Percentiles rank a stretch among this genome's conserved stretches.
phyloP scores from a whole-genome alignment of 1,140 invertebrate genomes.

The silkworm (Bombyx mori) region DNA sequence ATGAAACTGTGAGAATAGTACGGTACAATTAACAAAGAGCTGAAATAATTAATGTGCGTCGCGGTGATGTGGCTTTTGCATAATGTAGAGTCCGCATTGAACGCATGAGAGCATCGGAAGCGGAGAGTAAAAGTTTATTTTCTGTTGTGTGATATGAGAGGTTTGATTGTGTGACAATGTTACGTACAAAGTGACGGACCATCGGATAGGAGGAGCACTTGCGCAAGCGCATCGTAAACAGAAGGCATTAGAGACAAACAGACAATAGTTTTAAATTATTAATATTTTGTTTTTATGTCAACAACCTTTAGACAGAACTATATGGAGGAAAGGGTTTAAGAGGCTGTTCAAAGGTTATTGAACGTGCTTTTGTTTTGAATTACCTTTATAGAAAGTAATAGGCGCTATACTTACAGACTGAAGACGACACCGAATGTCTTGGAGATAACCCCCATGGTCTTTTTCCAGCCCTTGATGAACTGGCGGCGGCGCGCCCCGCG shows the following conservation, averaged over 20 bases:
- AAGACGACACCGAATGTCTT: slow-evolving; percentile 81
- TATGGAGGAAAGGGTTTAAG: too few species aligned
- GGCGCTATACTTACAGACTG: slow-evolving; percentile 76
- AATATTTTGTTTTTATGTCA: too few species aligned
- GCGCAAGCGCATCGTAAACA: slow-evolving; percentile 32
- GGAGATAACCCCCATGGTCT: slow-evolving; percentile 78
- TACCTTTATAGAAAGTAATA: too few species aligned
- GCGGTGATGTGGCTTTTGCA: slow-evolving; percentile 32
- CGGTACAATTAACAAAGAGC: slow-evolving; percentile 19
- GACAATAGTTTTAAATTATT: too few species aligned
- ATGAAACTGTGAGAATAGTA: slow-evolving; percentile 19
- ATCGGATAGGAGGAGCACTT: slow-evolving; percentile 50
- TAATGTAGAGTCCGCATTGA: slow-evolving; percentile 15
- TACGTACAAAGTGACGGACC: slow-evolving; percentile 15
- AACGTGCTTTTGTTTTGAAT: too few species aligned
- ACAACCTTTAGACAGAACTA: too few species aligned
- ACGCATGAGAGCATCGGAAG: slow-evolving; percentile 10
- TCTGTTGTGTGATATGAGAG: neutral
- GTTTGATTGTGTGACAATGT: too few species aligned
- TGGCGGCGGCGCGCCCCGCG: slow-evolving; percentile 58
- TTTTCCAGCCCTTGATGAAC: slow-evolving; percentile 67
- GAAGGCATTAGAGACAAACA: too few species aligned
- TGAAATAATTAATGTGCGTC: slow-evolving; percentile 15
- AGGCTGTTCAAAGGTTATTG: too few species aligned
- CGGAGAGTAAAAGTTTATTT: slow-evolving; percentile 10